Evolutionary conservation across 1,140 invertebrate species (phyloP), one percentile per base, ranked within the genome.

Genomic region (Condylostylus longicornis): DNA sequence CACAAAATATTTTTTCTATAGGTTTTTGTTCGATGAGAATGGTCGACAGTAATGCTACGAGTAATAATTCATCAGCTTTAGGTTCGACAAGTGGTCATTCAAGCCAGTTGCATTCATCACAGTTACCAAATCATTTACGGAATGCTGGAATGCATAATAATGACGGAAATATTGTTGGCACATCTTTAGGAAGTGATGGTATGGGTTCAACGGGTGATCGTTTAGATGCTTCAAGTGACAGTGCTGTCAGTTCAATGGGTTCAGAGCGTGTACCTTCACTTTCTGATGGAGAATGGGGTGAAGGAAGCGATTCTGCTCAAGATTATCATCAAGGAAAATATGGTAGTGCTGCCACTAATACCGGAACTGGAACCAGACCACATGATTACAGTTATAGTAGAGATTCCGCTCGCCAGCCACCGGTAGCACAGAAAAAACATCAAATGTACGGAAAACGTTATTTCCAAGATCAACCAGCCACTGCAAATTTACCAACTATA

Each of bases 181-280:
- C 31, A 5, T 4, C 18, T 19, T 12, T 19, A 19, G 46, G 41
- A 25, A 40, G 37, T 22, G 48, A 40, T 27, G 12, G 10, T 25
- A 23, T 30, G 30, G 47, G 46, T 42, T 42, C 41, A 15, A 31
- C 43, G 18, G 28, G 38, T 18, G 81, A 85, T 61, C 69, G 80
- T 29, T 67, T 80, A 52, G 82, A 86, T 51, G 79, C 80, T 0
- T 83, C 81, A 17, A 79, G 74, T 40, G 85, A 89, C 60, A 87
- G 82, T 55, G 84, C 84, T 5, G 83, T 88, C 21, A 87, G 83
- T 42, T 88, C 84, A 3, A 87, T 90, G 83, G 84, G 84, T 6
- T 87, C 83, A 5, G 84, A 88, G 50, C 66, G 83, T n/a, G 82
- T 86, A 13, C 80, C 82, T 2, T 86, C 82, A 0, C 63, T 86